These are phyloP conservation scores for Euura lappo DNA, from an alignment of 1,140 invertebrate genomes.

Conservation along the genomic window DNA sequence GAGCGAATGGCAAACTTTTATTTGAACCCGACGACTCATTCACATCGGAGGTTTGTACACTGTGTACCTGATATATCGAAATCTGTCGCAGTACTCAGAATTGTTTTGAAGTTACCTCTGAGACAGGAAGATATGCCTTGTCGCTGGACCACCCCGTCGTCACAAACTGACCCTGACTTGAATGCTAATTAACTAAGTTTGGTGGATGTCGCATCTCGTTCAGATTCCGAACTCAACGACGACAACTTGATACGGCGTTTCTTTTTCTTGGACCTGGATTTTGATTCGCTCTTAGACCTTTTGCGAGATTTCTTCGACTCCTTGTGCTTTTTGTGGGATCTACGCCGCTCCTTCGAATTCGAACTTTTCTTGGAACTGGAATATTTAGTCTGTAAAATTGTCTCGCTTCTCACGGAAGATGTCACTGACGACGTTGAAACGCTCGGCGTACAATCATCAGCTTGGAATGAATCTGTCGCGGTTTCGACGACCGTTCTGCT, in stretches of 20 bases:
- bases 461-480: not conserved
- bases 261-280: conserved; percentile 31
- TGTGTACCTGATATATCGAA: too few relatives aligned
- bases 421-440: conserved; percentile 19
- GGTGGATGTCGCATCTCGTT: not conserved
- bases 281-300: conserved; percentile 34
- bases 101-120: too few relatives aligned
- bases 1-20: too few relatives aligned
- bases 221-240: conserved; percentile 20
- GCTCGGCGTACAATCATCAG: conserved; percentile 9
- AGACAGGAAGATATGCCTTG: too few relatives aligned
- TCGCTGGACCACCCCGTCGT: too few relatives aligned
- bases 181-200: not conserved
- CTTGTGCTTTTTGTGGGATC: conserved; percentile 29
- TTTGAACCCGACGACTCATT: too few relatives aligned
- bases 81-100: too few relatives aligned
- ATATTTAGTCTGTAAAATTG: conserved; percentile 35
- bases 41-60: too few relatives aligned
- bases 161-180: not conserved
- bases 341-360: conserved; percentile 26
- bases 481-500: conserved; percentile 20
- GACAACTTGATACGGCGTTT: conserved; percentile 19
- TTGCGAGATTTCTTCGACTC: conserved; percentile 25
- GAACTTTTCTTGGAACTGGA: conserved; percentile 33
- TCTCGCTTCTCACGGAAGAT: conserved; percentile 26